phyloP scores from a whole-genome alignment of 2,113 vertebrate species.

The Siniperca chuatsi region DNA sequence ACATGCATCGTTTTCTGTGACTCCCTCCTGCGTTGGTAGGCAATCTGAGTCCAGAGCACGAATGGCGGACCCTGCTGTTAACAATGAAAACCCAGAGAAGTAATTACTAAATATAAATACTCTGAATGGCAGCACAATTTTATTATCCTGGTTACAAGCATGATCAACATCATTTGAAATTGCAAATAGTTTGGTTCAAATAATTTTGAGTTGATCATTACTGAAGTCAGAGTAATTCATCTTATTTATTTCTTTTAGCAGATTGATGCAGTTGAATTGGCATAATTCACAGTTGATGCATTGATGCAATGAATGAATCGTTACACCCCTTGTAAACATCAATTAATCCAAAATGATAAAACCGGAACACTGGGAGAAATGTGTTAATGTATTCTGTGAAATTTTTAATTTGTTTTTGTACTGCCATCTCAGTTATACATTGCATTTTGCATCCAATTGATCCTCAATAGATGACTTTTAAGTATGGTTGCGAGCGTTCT shows the following conservation, averaged over 20 bases:
- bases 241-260: constrained; percentile 37
- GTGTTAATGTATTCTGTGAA: constrained; percentile 39
- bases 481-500: neutral
- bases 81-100: neutral
- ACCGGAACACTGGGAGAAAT: constrained; percentile 31
- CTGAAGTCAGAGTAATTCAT: constrained; percentile 15
- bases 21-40: neutral
- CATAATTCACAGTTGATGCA: constrained; percentile 24
- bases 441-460: constrained; percentile 21
- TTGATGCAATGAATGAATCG: constrained; percentile 13
- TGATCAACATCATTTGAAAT: neutral
- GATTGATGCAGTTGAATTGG: constrained; percentile 17
- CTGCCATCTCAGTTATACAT: constrained; percentile 19
- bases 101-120: neutral
- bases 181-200: constrained; percentile 1
- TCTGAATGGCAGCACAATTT: neutral
- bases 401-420: constrained; percentile 47
- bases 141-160: neutral
- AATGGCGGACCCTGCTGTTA: neutral
- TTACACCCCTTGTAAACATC: constrained; percentile 37
- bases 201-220: neutral
- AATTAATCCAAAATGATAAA: constrained; percentile 43
- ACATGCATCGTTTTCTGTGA: neutral
- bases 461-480: constrained; percentile 19
- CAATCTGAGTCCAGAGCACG: neutral